Base-by-base conservation (phyloP, 92 coral and sea anemone genomes). In the Zoanthus gigantus region DNA sequence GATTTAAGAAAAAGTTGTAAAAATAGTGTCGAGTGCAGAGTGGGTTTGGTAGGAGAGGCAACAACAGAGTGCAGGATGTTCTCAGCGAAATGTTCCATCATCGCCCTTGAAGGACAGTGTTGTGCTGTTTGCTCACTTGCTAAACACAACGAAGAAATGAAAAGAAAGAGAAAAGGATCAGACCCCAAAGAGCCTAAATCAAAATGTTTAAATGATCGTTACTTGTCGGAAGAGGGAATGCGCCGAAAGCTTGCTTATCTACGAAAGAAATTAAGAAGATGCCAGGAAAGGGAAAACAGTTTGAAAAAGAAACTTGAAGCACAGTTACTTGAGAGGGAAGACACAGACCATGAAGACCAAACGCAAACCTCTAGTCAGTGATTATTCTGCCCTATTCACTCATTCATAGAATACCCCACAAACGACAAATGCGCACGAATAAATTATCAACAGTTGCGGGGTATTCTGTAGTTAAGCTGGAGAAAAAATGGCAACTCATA, bases 181-280 rank as follows among this genome's bases (percentile, higher is more conserved):
- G 47, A 30, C 18, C 44, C 45, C 29, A 47, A 16, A 37, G 68
- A 23, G 23, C 23, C 23, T 23, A 23, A 23, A 23, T 23, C 23
- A 23, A 23, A 23, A 23, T 23, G 23, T 23, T 23, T 61, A 61
- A 29, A 71, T 37, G 46, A 71, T 30, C 75, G 75, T 6, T 71
- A 30, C n/a, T 37, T 71, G 47, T 69, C 74, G 16, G 74, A 69
- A 69, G 74, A 69, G 74, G 74, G 74, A 12, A 69, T 69, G 74
- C 15, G 9, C 3, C 29, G 29, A 14, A 71, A 71, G 47, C 75
- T 71, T 71, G 32, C 44, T 15, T 15, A 71, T 9, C 34, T 6
- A 71, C 10, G 74, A 14, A 31, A 37, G 29, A 31, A 71, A n/a
- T 30, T 71, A n/a, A 71, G 29, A 71, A 71, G 31, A n/a, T 31